Evolutionary conservation across 2,888 invertebrate genomes (phyloP), one percentile per base, ranked within the genome.

Genomic region (Unio delphinus): DNA sequence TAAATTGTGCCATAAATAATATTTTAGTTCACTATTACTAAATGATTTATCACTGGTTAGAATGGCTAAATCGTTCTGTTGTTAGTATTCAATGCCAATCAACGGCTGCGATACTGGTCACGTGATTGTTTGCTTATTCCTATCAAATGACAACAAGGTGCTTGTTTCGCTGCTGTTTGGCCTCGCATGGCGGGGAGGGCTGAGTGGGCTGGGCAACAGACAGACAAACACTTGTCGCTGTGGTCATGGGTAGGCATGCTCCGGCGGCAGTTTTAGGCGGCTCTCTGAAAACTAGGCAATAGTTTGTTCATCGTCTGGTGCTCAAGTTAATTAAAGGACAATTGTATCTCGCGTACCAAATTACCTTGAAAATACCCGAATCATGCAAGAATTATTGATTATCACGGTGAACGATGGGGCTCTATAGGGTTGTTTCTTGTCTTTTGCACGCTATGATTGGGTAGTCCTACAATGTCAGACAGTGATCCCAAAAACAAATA

Each of bases 71-170:
- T 63, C 62, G 62, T 57, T 66, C 64, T 59, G 65, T 70, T 69
- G 56, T 62, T 61, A 68, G 68, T 70, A 68, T 68, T 67, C 62
- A 63, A 66, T 68, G 58, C 77, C 77, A 77, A 77, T 77, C 77
- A 77, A 77, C 75, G 73, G 61, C 59, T 67, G 72, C 30, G 67
- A 64, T 68, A 57, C 65, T 59, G 28, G 65, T 80, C 80, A 80
- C 78, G 79, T 80, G 80, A 73, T 65, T 65, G 55, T 60, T 67
- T 67, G 74, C 76, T 79, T 77, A 79, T 80, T 80, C 76, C 74
- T 77, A 77, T 75, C 77, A 75, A 77, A 77, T 77, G 71, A 77
- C 77, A 77, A 72, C 73, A 75, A 68, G 64, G 61, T 68, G 74
- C 71, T 73, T 77, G 74, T 73, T 75, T 77, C 73, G 73, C 73